Conservation (phyloP, 2,113 vertebrate genomes). For the Hypanus sabinus region DNA sequence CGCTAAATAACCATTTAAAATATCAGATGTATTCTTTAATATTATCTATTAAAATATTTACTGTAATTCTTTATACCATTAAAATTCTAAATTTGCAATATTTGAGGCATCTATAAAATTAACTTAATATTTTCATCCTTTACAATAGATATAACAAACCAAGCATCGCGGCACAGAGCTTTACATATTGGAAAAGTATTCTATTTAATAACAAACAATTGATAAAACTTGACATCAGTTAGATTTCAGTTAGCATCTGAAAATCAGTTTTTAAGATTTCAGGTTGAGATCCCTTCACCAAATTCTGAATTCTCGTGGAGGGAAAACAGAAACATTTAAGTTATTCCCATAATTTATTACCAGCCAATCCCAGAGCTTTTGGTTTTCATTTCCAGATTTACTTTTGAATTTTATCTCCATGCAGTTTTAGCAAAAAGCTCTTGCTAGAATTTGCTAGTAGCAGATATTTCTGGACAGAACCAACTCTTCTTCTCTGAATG, state of each 20-base stretch:
- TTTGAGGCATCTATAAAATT: conserved; percentile 9
- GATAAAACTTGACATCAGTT: neutral
- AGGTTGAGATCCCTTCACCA: neutral
- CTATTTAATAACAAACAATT: neutral
- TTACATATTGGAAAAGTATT: neutral
- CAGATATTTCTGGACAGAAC: neutral
- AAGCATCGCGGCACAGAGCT: neutral
- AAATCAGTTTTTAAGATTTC: neutral
- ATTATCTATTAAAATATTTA: conserved; percentile 22
- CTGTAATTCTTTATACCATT: neutral
- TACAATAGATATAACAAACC: neutral
- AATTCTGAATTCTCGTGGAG: too few relatives aligned
- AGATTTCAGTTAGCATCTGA: neutral
- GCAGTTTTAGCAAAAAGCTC: neutral
- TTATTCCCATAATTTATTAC: neutral
- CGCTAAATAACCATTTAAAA: neutral
- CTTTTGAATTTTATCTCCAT: neutral
- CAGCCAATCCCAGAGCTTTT: neutral
- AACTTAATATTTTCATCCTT: neutral
- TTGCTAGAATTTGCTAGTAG: neutral
- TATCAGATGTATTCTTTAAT: neutral
- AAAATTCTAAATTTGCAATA: conserved; percentile 11
- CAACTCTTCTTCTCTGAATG: neutral
- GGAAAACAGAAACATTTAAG: neutral
- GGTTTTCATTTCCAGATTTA: neutral